Conservation (phyloP, 2,113 vertebrate genomes). For the Myrmecobius fasciatus region DNA sequence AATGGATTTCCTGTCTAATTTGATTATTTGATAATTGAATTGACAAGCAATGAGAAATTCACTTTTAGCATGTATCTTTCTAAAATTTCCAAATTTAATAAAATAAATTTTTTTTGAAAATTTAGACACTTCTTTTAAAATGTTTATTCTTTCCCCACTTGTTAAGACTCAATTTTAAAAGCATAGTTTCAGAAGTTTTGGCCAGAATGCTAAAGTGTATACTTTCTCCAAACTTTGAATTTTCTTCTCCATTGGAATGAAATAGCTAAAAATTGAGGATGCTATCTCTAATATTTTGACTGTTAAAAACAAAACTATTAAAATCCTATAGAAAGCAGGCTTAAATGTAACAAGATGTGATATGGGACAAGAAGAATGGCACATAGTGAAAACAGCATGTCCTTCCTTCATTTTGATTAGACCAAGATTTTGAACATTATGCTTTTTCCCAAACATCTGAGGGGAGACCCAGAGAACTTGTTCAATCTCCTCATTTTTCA, state of each 20-base stretch:
- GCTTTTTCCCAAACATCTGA: background rate
- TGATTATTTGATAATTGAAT: too few species aligned
- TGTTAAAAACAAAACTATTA: background rate
- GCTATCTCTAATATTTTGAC: background rate
- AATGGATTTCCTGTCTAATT: conserved; percentile 25
- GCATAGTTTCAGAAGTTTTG: background rate
- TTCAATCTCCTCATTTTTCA: background rate
- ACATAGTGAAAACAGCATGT: background rate
- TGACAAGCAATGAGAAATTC: background rate
- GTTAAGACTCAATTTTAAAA: background rate
- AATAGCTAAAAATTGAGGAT: background rate
- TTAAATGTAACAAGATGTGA: background rate
- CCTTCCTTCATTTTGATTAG: background rate
- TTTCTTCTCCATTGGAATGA: background rate
- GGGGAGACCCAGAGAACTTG: background rate
- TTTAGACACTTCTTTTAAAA: background rate
- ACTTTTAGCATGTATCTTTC: background rate
- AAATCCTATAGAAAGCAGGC: background rate
- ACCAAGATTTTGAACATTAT: background rate
- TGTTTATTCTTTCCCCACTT: background rate
- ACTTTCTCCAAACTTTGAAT: background rate
- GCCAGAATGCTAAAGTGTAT: background rate
- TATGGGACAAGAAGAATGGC: background rate
- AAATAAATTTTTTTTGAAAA: background rate
- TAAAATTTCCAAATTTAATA: background rate